Percentiles rank a stretch among this genome's conserved stretches.
phyloP scores from a whole-genome alignment of 37 sponge, comb jelly and placozoan genomes.

The Cladorhizidae sp. region DNA sequence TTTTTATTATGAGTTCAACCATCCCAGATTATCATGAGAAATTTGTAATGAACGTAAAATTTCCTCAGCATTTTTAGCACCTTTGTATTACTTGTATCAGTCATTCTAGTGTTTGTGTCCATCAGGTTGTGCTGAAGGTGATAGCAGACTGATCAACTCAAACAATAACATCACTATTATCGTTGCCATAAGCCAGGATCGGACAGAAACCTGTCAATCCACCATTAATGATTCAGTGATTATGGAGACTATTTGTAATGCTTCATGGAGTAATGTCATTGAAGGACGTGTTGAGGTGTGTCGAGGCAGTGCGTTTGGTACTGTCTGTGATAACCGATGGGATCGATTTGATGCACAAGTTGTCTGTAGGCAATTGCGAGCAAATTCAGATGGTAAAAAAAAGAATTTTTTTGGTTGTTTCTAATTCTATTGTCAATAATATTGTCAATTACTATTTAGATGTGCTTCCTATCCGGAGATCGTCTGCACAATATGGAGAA shows the following conservation, averaged over 20 bases:
- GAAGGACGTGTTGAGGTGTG: slow-evolving; percentile 40
- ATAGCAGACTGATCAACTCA: slow-evolving; percentile 11
- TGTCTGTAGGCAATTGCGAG: slow-evolving; percentile 13
- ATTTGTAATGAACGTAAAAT: too few species aligned
- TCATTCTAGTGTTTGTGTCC: neutral
- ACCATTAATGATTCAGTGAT: neutral
- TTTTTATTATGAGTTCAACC: too few species aligned
- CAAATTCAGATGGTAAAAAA: slow-evolving; percentile 8
- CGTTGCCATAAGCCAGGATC: neutral
- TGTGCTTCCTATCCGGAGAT: neutral
- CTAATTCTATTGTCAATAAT: neutral
- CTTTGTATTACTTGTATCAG: too few species aligned
- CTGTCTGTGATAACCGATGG: slow-evolving; percentile 44
- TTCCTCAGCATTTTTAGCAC: too few species aligned
- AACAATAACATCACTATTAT: neutral
- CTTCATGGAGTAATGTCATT: neutral
- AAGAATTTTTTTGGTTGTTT: neutral
- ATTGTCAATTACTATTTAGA: neutral
- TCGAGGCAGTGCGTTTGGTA: slow-evolving; percentile 17
- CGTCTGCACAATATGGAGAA: neutral
- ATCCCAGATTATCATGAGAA: too few species aligned
- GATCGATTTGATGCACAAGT: slow-evolving; percentile 21
- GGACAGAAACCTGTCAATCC: too few species aligned
- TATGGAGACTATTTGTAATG: neutral
- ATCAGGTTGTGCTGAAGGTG: slow-evolving; percentile 26